These are phyloP conservation scores for Halichoeres trimaculatus DNA, from an alignment of 2,113 vertebrate species.

Conservation along the genomic window DNA sequence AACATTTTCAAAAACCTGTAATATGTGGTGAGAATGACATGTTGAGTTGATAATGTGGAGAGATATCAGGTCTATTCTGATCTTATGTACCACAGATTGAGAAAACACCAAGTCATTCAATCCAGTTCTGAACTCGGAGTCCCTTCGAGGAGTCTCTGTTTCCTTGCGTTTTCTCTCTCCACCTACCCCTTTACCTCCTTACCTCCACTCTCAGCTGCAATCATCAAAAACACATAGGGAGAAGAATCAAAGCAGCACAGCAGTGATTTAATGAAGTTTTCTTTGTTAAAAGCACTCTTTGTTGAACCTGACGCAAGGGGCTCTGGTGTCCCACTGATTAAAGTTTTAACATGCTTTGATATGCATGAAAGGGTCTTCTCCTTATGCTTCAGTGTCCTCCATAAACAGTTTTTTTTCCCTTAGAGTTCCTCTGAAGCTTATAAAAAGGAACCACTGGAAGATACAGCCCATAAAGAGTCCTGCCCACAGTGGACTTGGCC, in stretches of 20 bases:
- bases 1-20: conserved; percentile 77
- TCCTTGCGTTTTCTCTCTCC: not conserved
- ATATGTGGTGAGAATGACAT: conserved; percentile 65
- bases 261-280: conserved; percentile 51
- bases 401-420: conserved; percentile 2
- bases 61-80: conserved; percentile 53
- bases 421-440: conserved; percentile 21
- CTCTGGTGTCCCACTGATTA: conserved; percentile 64
- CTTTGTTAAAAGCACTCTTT: conserved; percentile 50
- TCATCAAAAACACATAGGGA: conserved; percentile 32
- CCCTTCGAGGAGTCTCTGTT: conserved; percentile 3
- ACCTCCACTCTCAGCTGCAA: conserved; percentile 12
- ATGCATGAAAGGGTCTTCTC: conserved; percentile 69
- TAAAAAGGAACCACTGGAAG: not conserved
- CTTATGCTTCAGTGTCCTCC: conserved; percentile 47
- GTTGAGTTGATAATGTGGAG: conserved; percentile 67
- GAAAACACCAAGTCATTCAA: conserved; percentile 4
- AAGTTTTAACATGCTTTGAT: conserved; percentile 73
- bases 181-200: conserved; percentile 11
- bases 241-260: conserved; percentile 24
- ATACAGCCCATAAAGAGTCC: conserved; percentile 17
- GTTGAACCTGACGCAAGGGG: conserved; percentile 49
- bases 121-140: not conserved
- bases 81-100: conserved; percentile 23
- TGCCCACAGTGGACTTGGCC: conserved; percentile 26